phyloP scores from a whole-genome alignment of 2,888 invertebrate species.

The Prionchulus punctatus region DNA sequence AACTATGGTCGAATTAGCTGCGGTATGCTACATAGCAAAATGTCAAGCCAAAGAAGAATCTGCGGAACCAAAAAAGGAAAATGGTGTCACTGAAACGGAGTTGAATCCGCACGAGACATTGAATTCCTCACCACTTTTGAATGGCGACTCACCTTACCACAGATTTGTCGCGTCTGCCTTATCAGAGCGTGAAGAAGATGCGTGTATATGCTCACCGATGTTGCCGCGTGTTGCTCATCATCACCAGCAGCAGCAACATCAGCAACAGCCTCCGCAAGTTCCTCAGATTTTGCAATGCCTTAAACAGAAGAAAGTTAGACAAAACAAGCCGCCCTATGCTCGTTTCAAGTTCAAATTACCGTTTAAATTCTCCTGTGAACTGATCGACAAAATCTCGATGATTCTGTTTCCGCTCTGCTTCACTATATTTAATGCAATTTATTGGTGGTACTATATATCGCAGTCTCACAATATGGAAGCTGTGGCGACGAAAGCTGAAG shows the following conservation, averaged over 20 bases:
- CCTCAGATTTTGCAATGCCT: too few relatives aligned
- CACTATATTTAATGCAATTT: constrained; percentile 6
- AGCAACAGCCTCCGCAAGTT: too few relatives aligned
- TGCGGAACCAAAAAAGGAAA: background rate
- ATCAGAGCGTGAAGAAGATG: too few relatives aligned
- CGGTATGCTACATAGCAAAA: constrained; percentile 28
- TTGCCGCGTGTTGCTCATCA: too few relatives aligned
- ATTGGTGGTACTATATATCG: constrained; percentile 10
- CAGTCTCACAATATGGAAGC: too few relatives aligned
- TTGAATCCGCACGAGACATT: too few relatives aligned
- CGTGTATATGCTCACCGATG: too few relatives aligned
- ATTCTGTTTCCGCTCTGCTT: constrained; percentile 5
- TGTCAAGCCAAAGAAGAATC: background rate
- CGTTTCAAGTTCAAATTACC: background rate
- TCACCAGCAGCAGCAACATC: too few relatives aligned
- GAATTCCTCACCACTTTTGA: background rate
- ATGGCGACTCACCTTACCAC: background rate
- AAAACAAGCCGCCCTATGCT: too few relatives aligned
- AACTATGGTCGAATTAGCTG: constrained; percentile 31
- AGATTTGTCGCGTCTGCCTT: background rate
- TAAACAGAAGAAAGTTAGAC: too few relatives aligned
- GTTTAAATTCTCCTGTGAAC: background rate
- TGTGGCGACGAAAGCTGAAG: too few relatives aligned
- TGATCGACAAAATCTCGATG: constrained; percentile 1
- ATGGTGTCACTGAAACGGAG: too few relatives aligned